Evolutionary conservation across 2,888 invertebrate genomes (phyloP).

Genomic region (Spicauda simplicius): DNA sequence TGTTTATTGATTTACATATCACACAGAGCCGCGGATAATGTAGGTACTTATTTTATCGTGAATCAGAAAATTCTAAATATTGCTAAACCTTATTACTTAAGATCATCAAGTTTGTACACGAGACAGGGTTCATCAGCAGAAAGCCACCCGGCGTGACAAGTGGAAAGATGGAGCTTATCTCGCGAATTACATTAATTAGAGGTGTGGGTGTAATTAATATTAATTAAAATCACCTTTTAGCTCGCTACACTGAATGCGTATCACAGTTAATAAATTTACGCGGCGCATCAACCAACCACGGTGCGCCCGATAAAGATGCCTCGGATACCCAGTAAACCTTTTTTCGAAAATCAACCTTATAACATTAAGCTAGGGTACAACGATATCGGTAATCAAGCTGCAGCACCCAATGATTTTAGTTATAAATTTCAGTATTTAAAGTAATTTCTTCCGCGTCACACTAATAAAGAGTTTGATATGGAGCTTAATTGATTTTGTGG

Average conservation of each 20-base stretch:
- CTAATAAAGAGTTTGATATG: background rate
- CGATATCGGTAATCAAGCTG: slow-evolving; percentile 3
- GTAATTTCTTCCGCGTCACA: background rate
- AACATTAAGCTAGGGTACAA: background rate
- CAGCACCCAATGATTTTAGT: slow-evolving; percentile 10
- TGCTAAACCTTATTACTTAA: background rate
- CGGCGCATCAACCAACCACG: slow-evolving; percentile 70
- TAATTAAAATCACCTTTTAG: slow-evolving; percentile 83
- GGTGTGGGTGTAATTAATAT: slow-evolving; percentile 84
- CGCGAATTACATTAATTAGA: slow-evolving; percentile 82
- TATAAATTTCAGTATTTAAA: slow-evolving; percentile 17
- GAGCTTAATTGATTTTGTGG: slow-evolving; percentile 9
- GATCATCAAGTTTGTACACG: background rate
- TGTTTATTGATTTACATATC: too few relatives aligned
- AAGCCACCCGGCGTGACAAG: slow-evolving; percentile 58
- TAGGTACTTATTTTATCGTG: too few relatives aligned
- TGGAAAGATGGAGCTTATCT: slow-evolving; percentile 66
- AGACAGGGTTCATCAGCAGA: slow-evolving; percentile 25
- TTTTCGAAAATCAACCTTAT: slow-evolving; percentile 43
- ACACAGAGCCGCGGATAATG: too few relatives aligned
- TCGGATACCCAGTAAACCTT: slow-evolving; percentile 51
- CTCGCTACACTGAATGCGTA: slow-evolving; percentile 81
- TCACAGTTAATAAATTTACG: slow-evolving; percentile 84
- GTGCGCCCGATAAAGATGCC: slow-evolving; percentile 76
- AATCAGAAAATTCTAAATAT: too few relatives aligned